Conservation (phyloP, 2,888 invertebrate genomes). For the Apodemia duryi region DNA sequence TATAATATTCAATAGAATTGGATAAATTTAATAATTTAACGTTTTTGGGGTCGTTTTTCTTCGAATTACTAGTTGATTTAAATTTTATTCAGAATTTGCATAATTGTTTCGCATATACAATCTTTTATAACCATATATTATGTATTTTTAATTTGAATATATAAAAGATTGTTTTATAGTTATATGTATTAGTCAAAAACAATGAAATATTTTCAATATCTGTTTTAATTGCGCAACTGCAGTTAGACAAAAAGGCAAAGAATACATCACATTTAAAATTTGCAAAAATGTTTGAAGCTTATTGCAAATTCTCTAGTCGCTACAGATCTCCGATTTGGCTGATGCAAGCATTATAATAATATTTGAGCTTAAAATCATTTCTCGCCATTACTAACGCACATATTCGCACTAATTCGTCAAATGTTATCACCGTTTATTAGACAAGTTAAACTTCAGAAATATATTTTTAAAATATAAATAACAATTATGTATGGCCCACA, state of each 20-base stretch:
- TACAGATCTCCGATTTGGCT: conserved; percentile 28
- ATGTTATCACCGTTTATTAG: background rate
- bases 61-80: background rate
- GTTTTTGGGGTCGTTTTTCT: background rate
- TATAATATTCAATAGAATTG: background rate
- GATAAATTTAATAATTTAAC: background rate
- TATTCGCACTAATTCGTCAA: conserved; percentile 31
- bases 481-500: background rate
- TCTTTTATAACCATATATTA: too few relatives aligned
- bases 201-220: background rate
- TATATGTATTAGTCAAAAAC: background rate
- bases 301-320: conserved; percentile 18
- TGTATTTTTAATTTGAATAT: background rate
- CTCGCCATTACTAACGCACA: conserved; percentile 55
- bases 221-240: conserved; percentile 1
- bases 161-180: background rate
- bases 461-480: background rate
- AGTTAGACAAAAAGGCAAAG: conserved; percentile 1
- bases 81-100: background rate
- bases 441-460: background rate
- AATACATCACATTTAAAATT: conserved; percentile 24
- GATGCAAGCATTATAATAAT: conserved; percentile 21
- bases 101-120: background rate
- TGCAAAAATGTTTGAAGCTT: conserved; percentile 9
- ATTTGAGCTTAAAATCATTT: conserved; percentile 34